phyloP scores from a whole-genome alignment of 2,797 vertebrate species.

The Oryzias sinensis region DNA sequence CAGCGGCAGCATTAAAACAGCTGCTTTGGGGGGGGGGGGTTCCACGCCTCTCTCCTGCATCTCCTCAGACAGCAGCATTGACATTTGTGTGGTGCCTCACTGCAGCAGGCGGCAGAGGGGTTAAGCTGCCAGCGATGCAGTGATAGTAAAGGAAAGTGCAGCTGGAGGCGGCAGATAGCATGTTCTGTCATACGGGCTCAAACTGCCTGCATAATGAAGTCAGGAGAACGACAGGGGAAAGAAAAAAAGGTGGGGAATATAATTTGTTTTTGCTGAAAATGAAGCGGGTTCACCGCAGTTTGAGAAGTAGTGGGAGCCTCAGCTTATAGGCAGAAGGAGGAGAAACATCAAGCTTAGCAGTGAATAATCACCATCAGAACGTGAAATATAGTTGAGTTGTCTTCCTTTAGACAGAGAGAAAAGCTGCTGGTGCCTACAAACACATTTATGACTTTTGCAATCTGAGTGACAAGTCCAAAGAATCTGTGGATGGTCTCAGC shows the following conservation, averaged over 20 bases:
- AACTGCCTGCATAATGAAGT: constrained; percentile 83
- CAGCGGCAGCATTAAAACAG: constrained; percentile 33
- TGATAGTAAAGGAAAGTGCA: constrained; percentile 75
- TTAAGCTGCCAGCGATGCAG: constrained; percentile 77
- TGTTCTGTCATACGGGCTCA: constrained; percentile 80
- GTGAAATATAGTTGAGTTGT: constrained; percentile 1
- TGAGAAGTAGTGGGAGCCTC: constrained; percentile 39
- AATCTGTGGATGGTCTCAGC: too few relatives aligned
- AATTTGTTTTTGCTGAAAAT: constrained; percentile 66
- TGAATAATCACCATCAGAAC: constrained; percentile 64
- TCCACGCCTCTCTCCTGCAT: constrained; percentile 18
- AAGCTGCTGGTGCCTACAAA: too few relatives aligned
- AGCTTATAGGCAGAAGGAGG: constrained; percentile 49
- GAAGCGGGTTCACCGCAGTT: constrained; percentile 38
- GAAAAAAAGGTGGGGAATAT: constrained; percentile 41
- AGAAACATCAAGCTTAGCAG: constrained; percentile 66
- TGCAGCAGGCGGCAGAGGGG: constrained; percentile 66
- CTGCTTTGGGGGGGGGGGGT: constrained; percentile 13
- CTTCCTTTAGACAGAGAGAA: too few relatives aligned
- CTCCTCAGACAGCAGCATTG: constrained; percentile 54
- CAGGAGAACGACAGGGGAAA: constrained; percentile 53
- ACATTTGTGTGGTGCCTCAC: constrained; percentile 52
- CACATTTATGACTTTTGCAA: too few relatives aligned
- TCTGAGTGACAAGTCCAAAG: too few relatives aligned
- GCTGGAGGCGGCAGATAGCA: constrained; percentile 83